A percentile compares a stretch with the other conserved stretches of the same genome.
phyloP scores from a whole-genome alignment of 2,888 invertebrate genomes.

The Erebia ligea region DNA sequence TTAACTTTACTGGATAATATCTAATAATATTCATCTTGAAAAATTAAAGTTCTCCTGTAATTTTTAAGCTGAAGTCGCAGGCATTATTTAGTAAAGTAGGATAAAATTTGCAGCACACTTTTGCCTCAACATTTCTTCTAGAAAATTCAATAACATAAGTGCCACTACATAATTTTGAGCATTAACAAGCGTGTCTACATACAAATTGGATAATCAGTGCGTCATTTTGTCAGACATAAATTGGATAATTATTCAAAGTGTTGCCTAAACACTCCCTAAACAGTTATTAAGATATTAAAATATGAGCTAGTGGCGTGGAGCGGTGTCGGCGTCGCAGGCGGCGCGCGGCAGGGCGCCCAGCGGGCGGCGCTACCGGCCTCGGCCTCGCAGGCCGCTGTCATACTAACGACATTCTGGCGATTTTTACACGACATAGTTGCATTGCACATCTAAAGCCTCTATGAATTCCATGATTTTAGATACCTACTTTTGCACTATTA shows the following conservation, averaged over 20 bases:
- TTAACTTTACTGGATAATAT: too few relatives aligned
- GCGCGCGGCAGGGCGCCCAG: slow-evolving; percentile 70
- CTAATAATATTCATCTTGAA: too few relatives aligned
- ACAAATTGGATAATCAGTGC: slow-evolving; percentile 46
- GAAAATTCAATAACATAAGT: slow-evolving; percentile 20
- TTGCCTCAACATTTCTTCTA: not conserved
- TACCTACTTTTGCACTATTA: too few relatives aligned
- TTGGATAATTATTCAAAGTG: slow-evolving; percentile 70
- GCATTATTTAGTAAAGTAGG: too few relatives aligned
- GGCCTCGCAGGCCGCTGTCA: slow-evolving; percentile 19
- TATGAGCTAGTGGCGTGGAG: slow-evolving; percentile 54
- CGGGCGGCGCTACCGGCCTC: slow-evolving; percentile 73
- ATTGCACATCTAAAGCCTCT: not conserved
- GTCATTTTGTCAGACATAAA: slow-evolving; percentile 56
- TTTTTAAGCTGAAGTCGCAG: too few relatives aligned
- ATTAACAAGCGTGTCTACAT: slow-evolving; percentile 33
- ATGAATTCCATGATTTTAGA: too few relatives aligned
- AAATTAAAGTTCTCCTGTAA: too few relatives aligned
- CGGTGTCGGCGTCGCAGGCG: slow-evolving; percentile 53
- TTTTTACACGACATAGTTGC: not conserved
- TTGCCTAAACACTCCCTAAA: slow-evolving; percentile 68
- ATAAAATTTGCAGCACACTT: too few relatives aligned
- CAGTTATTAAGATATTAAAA: slow-evolving; percentile 80
- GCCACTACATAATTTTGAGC: slow-evolving; percentile 18
- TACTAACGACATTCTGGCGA: not conserved